These are phyloP conservation scores for Echiichthys vipera DNA, from an alignment of 2,797 vertebrate genomes.

Conservation along the genomic window DNA sequence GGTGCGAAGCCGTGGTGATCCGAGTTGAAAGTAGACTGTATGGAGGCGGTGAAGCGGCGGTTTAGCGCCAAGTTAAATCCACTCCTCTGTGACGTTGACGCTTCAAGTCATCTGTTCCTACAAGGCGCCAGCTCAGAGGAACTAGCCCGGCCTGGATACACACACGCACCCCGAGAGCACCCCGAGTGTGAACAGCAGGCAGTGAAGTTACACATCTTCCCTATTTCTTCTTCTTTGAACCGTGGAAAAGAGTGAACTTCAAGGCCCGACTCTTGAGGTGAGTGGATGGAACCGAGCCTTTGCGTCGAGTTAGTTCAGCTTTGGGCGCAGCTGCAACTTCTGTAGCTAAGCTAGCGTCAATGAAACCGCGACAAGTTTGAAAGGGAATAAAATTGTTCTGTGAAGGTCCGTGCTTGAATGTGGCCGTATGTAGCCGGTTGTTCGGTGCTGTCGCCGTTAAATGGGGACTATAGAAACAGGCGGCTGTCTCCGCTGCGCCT, in stretches of 20 bases:
- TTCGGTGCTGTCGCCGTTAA: background rate
- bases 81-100: constrained; percentile 78
- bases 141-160: constrained; percentile 48
- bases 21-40: fast-evolving
- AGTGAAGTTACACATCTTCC: background rate
- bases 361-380: background rate
- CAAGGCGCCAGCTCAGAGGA: constrained; percentile 79
- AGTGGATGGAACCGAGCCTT: constrained; percentile 6
- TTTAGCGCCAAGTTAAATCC: constrained; percentile 79
- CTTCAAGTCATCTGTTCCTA: constrained; percentile 74
- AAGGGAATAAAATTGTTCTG: fast-evolving
- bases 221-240: background rate
- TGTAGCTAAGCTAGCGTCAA: constrained; percentile 4
- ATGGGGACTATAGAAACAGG: background rate
- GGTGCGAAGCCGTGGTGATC: fast-evolving
- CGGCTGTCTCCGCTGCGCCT: constrained; percentile 32
- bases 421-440: fast-evolving
- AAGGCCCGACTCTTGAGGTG: constrained; percentile 74
- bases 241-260: constrained; percentile 60
- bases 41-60: background rate
- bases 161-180: constrained; percentile 6
- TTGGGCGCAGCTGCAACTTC: background rate
- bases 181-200: background rate
- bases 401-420: too few species aligned
- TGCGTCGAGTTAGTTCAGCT: background rate